Evolutionary conservation across 2,113 vertebrate genomes (phyloP).

Genomic region (Oxygymnocypris stewartii): DNA sequence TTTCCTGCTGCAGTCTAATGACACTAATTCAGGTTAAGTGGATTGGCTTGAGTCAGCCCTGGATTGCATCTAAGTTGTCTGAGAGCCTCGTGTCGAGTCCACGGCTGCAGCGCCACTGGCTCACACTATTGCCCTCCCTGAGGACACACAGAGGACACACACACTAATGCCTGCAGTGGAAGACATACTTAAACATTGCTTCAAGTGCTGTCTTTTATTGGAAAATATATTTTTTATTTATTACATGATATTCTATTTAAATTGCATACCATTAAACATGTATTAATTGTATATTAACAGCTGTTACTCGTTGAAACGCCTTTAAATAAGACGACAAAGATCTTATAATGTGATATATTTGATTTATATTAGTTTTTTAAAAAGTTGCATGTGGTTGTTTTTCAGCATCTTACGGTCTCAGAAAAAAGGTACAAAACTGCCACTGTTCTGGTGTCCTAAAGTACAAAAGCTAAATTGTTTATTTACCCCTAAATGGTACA

Average conservation of each 20-base stretch:
- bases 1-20: conserved; percentile 65
- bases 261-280: not conserved
- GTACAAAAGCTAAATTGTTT: not conserved
- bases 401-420: not conserved
- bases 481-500: not conserved
- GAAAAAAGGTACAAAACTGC: not conserved
- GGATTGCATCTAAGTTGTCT: conserved; percentile 75
- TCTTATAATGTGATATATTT: not conserved
- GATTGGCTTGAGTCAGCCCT: conserved; percentile 70
- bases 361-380: not conserved
- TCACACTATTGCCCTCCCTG: conserved; percentile 39
- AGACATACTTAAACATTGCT: not conserved
- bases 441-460: not conserved
- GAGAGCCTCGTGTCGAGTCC: conserved; percentile 68
- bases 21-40: conserved; percentile 77
- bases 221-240: not conserved
- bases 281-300: not conserved
- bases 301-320: not conserved
- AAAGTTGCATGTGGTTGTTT: not conserved
- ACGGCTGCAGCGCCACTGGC: conserved; percentile 61
- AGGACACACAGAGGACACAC: conserved; percentile 11
- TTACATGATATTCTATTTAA: not conserved
- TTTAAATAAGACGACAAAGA: not conserved
- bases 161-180: conserved; percentile 8
- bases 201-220: not conserved